Evolutionary conservation across 1,140 invertebrate species (phyloP), one percentile per base, ranked within the genome.

Genomic region (Drosophila sturtevanti): DNA sequence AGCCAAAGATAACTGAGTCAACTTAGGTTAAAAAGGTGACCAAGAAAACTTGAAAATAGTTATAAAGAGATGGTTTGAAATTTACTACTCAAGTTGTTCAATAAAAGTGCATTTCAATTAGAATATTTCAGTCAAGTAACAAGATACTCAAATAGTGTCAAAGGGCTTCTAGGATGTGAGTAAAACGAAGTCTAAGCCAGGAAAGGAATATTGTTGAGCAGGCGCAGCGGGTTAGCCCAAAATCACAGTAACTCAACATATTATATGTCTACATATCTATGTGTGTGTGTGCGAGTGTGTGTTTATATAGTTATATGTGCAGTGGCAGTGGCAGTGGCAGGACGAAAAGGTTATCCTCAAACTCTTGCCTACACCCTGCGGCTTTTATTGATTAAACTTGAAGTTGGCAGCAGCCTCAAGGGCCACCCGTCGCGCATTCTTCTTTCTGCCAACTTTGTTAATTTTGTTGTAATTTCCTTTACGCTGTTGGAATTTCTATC

Each of bases 321-420:
- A n/a, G n/a, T n/a, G n/a, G n/a, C n/a, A n/a, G n/a, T n/a, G n/a
- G n/a, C 41, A 54, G 31, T 31, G 27, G 27, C 27, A 34, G 38
- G 18, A 37, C 54, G 27, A 60, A 44, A 61, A 44, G 51, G 41
- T 16, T 12, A 64, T n/a, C 21, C 38, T 9, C 34, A 59, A 38
- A 38, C 18, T 54, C 27, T 65, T 51, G 58, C 11, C 22, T 51
- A 69, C 59, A 44, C 67, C 84, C 81, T 71, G 84, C 77, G 77
- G 84, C 84, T 89, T 72, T 79, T 79, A 87, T 87, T 87, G 84
- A 87, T 87, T 87, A 82, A 87, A 89, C 67, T 87, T 80, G 84
- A 84, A 87, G 84, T 87, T 82, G 77, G 54, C 54, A 56, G 54
- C 54, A 56, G 54, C 54, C 54, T 34, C 9, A 56, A 27, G 52